These are phyloP conservation scores for Bathynomus jamesi DNA, from an alignment of 1,140 invertebrate species.

Conservation along the genomic window DNA sequence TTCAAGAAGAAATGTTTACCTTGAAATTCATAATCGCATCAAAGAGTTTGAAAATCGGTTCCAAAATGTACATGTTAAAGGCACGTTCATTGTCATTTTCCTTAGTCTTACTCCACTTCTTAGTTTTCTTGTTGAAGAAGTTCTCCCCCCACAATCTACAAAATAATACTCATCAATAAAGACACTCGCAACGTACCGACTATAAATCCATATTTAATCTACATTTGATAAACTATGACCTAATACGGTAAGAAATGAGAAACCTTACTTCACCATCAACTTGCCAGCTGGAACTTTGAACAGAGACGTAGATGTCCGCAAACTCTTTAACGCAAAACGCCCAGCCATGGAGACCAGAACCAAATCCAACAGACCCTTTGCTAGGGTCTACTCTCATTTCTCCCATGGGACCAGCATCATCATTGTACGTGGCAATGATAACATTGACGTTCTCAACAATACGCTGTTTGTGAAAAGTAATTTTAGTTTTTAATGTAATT, in stretches of 20 bases:
- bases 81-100: conserved; percentile 83
- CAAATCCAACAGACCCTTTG: conserved; percentile 98
- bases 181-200: too few species aligned
- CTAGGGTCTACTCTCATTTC: conserved; percentile 93
- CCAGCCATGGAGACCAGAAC: conserved; percentile 98
- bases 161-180: too few species aligned
- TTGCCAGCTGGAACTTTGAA: conserved; percentile 97
- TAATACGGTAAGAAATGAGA: too few species aligned
- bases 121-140: conserved; percentile 94
- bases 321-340: conserved; percentile 99
- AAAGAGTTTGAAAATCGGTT: conserved; percentile 98
- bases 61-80: conserved; percentile 97
- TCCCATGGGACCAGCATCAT: conserved; percentile 97
- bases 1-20: too few species aligned
- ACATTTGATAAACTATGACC: too few species aligned
- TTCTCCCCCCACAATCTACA: conserved; percentile 87
- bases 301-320: conserved; percentile 97
- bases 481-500: too few species aligned
- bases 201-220: too few species aligned
- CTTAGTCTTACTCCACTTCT: conserved; percentile 95
- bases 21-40: conserved; percentile 96
- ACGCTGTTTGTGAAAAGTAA: too few species aligned
- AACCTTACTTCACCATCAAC: conserved; percentile 78
- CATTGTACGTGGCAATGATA: conserved; percentile 98
- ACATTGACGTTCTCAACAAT: conserved; percentile 99